Conservation (phyloP, 2,888 invertebrate genomes). For the Nomada flava region DNA sequence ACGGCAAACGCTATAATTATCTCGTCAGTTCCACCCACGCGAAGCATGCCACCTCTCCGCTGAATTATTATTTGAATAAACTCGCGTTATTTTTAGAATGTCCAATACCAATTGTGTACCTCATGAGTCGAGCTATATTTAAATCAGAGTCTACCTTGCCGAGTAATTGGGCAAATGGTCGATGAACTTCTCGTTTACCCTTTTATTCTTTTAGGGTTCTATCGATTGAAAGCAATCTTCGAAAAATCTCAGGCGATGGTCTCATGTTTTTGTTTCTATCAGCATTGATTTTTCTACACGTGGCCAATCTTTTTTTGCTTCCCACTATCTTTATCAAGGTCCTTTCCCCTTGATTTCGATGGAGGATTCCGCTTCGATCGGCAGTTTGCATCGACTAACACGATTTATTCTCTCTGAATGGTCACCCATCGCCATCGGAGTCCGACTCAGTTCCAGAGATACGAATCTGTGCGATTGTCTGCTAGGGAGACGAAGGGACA, state of each 20-base stretch:
- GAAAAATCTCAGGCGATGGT: too few species aligned
- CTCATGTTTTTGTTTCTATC: background rate
- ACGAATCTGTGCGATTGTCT: slow-evolving; percentile 34
- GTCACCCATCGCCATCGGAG: slow-evolving; percentile 29
- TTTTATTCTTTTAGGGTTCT: background rate
- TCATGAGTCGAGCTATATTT: slow-evolving; percentile 55
- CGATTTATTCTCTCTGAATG: slow-evolving; percentile 44
- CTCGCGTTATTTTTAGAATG: slow-evolving; percentile 67
- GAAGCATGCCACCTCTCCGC: slow-evolving; percentile 60
- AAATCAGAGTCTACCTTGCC: slow-evolving; percentile 41
- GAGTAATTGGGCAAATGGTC: slow-evolving; percentile 58
- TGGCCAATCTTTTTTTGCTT: slow-evolving; percentile 13
- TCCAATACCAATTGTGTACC: slow-evolving; percentile 64
- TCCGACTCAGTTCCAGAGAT: slow-evolving; percentile 43
- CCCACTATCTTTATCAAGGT: background rate
- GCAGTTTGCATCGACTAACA: slow-evolving; percentile 43
- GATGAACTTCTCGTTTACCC: slow-evolving; percentile 43
- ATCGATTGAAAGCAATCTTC: background rate
- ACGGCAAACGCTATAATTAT: slow-evolving; percentile 75
- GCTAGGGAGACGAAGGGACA: background rate
- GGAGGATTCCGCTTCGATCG: slow-evolving; percentile 9
- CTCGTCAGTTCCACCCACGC: slow-evolving; percentile 72
- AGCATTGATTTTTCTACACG: background rate
- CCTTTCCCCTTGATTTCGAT: slow-evolving; percentile 16
- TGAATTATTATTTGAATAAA: slow-evolving; percentile 75